phyloP scores from a whole-genome alignment of 2,888 invertebrate species.

The Lobophora halterata region DNA sequence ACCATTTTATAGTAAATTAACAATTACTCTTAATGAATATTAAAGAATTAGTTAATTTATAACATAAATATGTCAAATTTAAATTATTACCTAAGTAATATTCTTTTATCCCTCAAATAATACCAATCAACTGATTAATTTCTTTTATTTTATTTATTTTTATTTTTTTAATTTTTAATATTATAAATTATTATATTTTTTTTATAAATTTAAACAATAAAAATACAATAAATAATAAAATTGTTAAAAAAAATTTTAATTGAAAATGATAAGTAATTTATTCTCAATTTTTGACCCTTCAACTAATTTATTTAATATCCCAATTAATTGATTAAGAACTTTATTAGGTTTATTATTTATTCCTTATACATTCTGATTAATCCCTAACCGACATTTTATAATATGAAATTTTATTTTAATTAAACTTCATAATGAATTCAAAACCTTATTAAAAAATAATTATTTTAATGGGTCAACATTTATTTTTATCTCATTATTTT shows the following conservation, averaged over 20 bases:
- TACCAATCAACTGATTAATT: constrained; percentile 80
- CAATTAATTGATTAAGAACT: constrained; percentile 82
- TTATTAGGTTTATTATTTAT: constrained; percentile 74
- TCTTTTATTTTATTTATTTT: constrained; percentile 60
- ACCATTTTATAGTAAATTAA: constrained; percentile 83
- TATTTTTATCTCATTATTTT: constrained; percentile 81
- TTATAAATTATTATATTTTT: constrained; percentile 75
- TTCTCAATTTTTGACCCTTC: constrained; percentile 85
- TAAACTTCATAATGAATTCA: constrained; percentile 80
- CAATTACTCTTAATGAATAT: constrained; percentile 83
- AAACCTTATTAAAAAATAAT: constrained; percentile 71
- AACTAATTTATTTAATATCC: constrained; percentile 70
- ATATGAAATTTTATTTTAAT: constrained; percentile 71
- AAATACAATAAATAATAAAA: constrained; percentile 44
- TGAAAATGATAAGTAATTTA: constrained; percentile 86
- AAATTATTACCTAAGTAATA: constrained; percentile 81
- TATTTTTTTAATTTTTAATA: constrained; percentile 73
- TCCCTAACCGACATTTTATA: constrained; percentile 73
- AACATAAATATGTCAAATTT: constrained; percentile 84
- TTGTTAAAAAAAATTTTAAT: constrained; percentile 43
- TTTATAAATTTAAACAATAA: constrained; percentile 44
- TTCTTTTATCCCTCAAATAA: constrained; percentile 86
- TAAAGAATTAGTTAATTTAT: constrained; percentile 80
- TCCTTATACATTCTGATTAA: constrained; percentile 76
- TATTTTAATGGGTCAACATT: constrained; percentile 72